Evolutionary conservation across 2,797 vertebrate genomes (phyloP), one percentile per base, ranked within the genome.

Genomic region (Sitta carolinensis): DNA sequence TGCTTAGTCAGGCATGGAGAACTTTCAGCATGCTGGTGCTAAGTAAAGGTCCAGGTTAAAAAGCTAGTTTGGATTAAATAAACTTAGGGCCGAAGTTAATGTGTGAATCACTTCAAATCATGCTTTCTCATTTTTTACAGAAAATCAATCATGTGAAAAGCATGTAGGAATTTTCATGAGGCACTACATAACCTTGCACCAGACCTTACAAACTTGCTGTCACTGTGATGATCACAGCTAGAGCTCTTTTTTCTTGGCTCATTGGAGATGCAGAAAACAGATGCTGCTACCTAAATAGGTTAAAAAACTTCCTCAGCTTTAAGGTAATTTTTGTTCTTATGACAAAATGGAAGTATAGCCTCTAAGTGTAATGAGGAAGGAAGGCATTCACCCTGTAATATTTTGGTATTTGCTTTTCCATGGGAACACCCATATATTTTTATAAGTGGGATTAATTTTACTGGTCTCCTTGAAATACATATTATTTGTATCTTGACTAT

Each of bases 141-240:
- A 94, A 96, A 96, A 95, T 92, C 83, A 79, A 57, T 94, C 54
- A 55, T 36, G 25, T 34, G 47, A 47, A 76, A 95, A 78, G 5
- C 10, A 16, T 66, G 42, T 47, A 84, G 36, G 29, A 63, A 88
- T 95, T 90, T 94, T 94, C 54, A 66, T 74, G 66, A 81, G 30
- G 27, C 47, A 43, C 16, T 76, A 72, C 29, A 77, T 54, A 77
- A 89, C 43, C 68, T 93, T 83, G 62, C 10, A 48, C 27, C 61
- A 76, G 34, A 87, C 43, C 52, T 69, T 48, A 25, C 2, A 30
- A 85, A 55, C 48, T 80, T 80, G n/a, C 47, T 81, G 58, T 34
- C 57, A 54, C 18, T 36, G 36, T 76, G 30, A 50, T 47, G 48
- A 76, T 50, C 23, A 43, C 16, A 93, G 13, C 30, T 61, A 55